Evolutionary conservation across 2,888 invertebrate species (phyloP).

Genomic region (Conistra vaccinii): DNA sequence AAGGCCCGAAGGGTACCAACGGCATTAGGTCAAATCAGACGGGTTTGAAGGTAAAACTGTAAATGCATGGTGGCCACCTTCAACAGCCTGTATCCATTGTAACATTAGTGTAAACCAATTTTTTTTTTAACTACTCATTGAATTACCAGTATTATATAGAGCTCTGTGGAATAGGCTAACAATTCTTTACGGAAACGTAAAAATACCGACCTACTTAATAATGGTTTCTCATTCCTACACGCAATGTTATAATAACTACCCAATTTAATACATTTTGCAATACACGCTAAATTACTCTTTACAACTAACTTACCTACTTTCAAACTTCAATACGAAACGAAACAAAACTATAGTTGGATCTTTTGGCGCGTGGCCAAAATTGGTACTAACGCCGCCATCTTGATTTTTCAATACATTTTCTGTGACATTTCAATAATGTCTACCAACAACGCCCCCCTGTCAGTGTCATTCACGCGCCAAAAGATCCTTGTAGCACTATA

Average conservation of each 20-base stretch:
- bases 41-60: neutral
- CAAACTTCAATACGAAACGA: neutral
- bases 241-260: conserved; percentile 14
- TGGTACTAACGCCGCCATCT: neutral
- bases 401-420: neutral
- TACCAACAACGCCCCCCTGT: neutral
- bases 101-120: neutral
- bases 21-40: neutral
- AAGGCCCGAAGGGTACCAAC: too few species aligned
- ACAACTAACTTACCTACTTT: neutral
- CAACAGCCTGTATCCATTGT: neutral
- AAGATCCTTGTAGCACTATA: neutral
- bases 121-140: neutral
- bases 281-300: conserved; percentile 31
- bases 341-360: neutral
- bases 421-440: neutral
- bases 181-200: conserved; percentile 13
- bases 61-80: neutral
- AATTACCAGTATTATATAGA: too few species aligned
- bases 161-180: too few species aligned
- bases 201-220: conserved; percentile 13
- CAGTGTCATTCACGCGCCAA: neutral
- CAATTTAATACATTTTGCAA: conserved; percentile 16
- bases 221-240: conserved; percentile 44
- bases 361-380: neutral